These are phyloP conservation scores for Glyptemys insculpta DNA, from an alignment of 2,797 vertebrate species.

Conservation along the genomic window DNA sequence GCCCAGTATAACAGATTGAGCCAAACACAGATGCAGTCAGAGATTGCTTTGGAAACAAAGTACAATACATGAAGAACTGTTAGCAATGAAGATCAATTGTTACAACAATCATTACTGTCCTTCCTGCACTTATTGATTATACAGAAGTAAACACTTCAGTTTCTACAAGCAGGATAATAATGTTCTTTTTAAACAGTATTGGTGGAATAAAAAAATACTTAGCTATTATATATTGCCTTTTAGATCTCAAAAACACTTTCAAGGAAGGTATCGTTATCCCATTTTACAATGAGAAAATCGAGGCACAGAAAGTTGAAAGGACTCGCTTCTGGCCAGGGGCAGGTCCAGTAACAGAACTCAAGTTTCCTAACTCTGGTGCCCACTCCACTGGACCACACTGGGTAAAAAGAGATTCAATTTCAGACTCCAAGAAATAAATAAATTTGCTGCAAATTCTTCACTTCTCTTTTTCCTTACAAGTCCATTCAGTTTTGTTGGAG, in stretches of 20 bases:
- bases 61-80: background rate
- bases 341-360: background rate
- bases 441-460: background rate
- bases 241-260: background rate
- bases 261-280: background rate
- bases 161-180: background rate
- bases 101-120: background rate
- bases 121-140: background rate
- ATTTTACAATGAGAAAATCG: background rate
- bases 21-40: background rate
- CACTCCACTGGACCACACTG: background rate
- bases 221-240: background rate
- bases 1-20: constrained; percentile 15
- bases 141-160: background rate
- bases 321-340: background rate
- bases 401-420: background rate
- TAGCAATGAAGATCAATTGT: background rate
- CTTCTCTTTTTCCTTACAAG: background rate
- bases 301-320: background rate
- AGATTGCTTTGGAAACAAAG: background rate
- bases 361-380: background rate
- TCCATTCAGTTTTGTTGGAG: background rate
- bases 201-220: background rate
- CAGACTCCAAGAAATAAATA: background rate
- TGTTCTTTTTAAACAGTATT: background rate